Percentiles rank a stretch among this genome's conserved stretches.
phyloP scores from a whole-genome alignment of 2,797 vertebrate species.

The Galago senegalensis region DNA sequence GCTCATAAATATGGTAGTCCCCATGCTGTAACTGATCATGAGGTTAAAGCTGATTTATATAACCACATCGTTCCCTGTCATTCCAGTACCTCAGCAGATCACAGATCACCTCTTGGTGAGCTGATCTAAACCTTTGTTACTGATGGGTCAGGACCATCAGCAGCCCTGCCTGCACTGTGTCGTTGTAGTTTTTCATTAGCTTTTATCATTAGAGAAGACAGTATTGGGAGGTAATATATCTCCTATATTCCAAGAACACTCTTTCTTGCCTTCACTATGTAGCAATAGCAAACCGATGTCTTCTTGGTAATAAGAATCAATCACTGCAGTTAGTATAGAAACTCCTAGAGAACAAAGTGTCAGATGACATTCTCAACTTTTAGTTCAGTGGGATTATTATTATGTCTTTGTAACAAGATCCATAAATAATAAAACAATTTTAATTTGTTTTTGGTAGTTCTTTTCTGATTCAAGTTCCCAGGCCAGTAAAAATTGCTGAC shows the following conservation, averaged over 20 bases:
- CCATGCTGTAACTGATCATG: background rate
- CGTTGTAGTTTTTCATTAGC: background rate
- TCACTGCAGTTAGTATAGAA: background rate
- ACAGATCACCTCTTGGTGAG: background rate
- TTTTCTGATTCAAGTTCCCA: too few relatives aligned
- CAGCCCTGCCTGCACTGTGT: background rate
- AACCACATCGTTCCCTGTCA: background rate
- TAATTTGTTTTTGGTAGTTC: too few relatives aligned
- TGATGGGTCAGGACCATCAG: background rate
- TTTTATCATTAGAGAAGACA: background rate
- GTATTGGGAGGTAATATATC: background rate
- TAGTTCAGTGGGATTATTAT: background rate
- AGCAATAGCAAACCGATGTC: background rate
- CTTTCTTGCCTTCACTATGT: background rate
- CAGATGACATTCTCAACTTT: background rate
- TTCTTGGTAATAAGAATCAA: background rate
- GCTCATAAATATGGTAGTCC: background rate
- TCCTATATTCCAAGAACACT: background rate
- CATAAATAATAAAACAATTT: too few relatives aligned
- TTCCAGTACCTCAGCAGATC: background rate
- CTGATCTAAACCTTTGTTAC: background rate
- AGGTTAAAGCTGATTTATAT: background rate
- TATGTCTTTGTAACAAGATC: too few relatives aligned
- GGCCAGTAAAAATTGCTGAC: too few relatives aligned
- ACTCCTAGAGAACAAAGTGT: background rate